phyloP scores from a whole-genome alignment of 2,888 invertebrate species.

The Cataglyphis rosenhaueri region DNA sequence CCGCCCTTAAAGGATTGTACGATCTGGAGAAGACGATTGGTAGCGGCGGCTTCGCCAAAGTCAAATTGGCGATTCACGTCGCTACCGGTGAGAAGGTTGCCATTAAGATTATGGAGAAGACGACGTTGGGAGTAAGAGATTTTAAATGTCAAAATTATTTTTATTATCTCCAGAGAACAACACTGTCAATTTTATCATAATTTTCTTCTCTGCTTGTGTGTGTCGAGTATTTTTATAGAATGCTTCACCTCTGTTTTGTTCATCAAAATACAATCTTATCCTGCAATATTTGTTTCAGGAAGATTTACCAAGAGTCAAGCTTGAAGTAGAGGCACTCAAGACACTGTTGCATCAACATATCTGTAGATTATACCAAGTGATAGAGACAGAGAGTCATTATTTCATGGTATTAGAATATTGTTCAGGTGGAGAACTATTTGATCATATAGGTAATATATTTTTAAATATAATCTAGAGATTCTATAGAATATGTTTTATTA shows the following conservation, averaged over 20 bases:
- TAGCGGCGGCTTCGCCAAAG: constrained; percentile 93
- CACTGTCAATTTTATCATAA: background rate
- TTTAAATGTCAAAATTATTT: constrained; percentile 24
- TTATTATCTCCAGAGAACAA: background rate
- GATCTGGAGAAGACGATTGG: constrained; percentile 91
- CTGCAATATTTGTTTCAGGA: constrained; percentile 85
- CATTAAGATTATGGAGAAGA: constrained; percentile 93
- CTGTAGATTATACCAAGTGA: constrained; percentile 92
- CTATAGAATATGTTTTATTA: background rate
- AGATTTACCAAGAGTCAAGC: constrained; percentile 90
- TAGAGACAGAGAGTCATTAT: constrained; percentile 91
- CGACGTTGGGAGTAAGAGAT: constrained; percentile 88
- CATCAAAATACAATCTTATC: background rate
- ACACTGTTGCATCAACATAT: constrained; percentile 90
- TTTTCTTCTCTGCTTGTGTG: background rate
- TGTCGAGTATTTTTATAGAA: background rate
- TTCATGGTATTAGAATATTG: constrained; percentile 94
- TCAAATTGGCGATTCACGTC: constrained; percentile 91
- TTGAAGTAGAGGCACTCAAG: constrained; percentile 92
- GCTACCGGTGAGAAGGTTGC: constrained; percentile 94
- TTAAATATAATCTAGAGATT: background rate
- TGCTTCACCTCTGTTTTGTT: background rate
- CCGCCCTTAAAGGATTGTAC: constrained; percentile 88
- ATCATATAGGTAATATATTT: constrained; percentile 89
- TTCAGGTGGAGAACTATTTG: constrained; percentile 93